Conservation (phyloP, 2,113 vertebrate genomes). For the Gadus macrocephalus region DNA sequence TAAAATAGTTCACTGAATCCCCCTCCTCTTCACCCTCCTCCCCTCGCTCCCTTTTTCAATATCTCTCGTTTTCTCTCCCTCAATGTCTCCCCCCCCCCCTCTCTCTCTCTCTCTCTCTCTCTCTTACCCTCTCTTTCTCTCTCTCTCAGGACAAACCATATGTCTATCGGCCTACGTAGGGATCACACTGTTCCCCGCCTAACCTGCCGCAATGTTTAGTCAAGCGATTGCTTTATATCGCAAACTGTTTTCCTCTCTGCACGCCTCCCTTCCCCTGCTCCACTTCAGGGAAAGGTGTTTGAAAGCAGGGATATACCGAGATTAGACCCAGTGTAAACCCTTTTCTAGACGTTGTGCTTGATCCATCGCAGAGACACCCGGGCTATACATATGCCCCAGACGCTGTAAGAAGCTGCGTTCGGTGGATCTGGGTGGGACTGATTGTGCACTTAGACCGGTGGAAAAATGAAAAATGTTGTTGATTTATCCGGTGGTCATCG, state of each 20-base stretch:
- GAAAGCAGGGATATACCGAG: conserved; percentile 26
- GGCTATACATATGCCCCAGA: no score
- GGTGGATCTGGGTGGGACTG: no score
- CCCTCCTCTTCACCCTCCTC: not conserved
- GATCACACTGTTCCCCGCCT: conserved; percentile 32
- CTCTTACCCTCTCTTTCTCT: not conserved
- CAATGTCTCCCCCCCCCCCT: not conserved
- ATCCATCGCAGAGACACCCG: no score
- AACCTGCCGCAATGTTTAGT: conserved; percentile 36
- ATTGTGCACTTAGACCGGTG: no score
- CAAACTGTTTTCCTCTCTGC: conserved; percentile 14
- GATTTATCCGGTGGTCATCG: no score
- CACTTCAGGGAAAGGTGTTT: conserved; percentile 23
- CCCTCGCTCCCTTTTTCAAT: conserved; percentile 7
- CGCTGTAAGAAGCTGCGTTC: no score
- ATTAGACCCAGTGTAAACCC: conserved; percentile 26
- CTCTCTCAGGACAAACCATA: not conserved
- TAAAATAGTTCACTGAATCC: conserved; percentile 61
- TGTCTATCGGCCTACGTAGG: not conserved
- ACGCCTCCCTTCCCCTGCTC: not conserved
- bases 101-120: conserved; percentile 7
- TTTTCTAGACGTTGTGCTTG: not conserved
- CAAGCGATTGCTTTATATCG: conserved; percentile 44
- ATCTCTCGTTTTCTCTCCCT: not conserved
- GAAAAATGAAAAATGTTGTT: no score